Conservation (phyloP, 2,113 vertebrate genomes). For the Pontoporia blainvillei region DNA sequence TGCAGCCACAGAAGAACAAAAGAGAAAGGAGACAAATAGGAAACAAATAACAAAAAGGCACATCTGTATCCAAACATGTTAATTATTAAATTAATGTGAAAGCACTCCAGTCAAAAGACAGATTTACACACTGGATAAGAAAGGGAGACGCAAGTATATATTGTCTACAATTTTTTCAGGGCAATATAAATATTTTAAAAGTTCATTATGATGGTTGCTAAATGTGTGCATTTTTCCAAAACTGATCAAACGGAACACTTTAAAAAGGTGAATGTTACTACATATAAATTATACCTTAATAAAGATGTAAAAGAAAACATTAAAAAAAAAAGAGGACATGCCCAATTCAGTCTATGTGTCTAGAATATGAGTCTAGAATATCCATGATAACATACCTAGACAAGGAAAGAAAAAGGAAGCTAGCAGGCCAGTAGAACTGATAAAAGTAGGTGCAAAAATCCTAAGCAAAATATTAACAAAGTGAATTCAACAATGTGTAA, state of each 20-base stretch:
- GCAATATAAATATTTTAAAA: neutral
- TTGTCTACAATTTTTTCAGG: neutral
- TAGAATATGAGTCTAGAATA: neutral
- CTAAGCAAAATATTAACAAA: neutral
- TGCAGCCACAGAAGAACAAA: neutral
- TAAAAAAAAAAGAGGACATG: neutral
- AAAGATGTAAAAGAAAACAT: neutral
- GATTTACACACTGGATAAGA: neutral
- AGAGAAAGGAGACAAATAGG: neutral
- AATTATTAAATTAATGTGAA: neutral
- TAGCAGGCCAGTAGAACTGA: neutral
- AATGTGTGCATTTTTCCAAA: neutral
- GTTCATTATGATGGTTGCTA: neutral
- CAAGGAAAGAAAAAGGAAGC: neutral
- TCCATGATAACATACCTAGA: neutral
- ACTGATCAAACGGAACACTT: neutral
- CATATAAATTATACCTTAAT: neutral
- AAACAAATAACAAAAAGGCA: neutral
- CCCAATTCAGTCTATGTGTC: neutral
- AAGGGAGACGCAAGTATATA: neutral
- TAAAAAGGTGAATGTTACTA: neutral
- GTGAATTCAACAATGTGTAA: neutral
- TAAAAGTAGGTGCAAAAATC: neutral
- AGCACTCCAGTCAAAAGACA: neutral
- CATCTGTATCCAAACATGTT: neutral